Evolutionary conservation across 1,140 invertebrate species (phyloP).

Genomic region (Galleria mellonella): DNA sequence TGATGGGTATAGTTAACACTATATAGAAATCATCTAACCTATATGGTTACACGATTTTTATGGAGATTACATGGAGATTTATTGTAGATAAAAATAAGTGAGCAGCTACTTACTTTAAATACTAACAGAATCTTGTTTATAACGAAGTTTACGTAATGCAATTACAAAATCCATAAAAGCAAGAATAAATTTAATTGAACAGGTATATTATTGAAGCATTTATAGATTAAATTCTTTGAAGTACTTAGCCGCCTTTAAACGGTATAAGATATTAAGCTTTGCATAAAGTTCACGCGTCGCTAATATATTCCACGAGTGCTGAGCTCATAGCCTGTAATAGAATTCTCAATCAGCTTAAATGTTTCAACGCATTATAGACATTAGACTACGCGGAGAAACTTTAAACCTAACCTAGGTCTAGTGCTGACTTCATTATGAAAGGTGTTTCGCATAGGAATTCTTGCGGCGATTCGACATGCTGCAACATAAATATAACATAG

Average conservation of each 20-base stretch:
- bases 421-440: conserved; percentile 63
- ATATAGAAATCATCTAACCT: too few relatives aligned
- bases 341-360: conserved; percentile 60
- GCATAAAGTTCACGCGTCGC: conserved; percentile 63
- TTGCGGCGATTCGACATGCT: conserved; percentile 3
- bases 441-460: conserved; percentile 57
- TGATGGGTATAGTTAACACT: too few relatives aligned
- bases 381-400: conserved; percentile 29
- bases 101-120: too few relatives aligned
- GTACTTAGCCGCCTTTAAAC: conserved; percentile 20
- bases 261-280: conserved; percentile 32
- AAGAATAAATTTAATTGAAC: too few relatives aligned
- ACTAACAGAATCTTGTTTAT: too few relatives aligned
- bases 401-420: conserved; percentile 28
- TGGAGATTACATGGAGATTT: too few relatives aligned
- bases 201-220: too few relatives aligned
- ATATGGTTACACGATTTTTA: too few relatives aligned
- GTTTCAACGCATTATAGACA: conserved; percentile 41
- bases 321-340: conserved; percentile 69
- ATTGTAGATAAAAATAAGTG: too few relatives aligned
- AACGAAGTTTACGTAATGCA: too few relatives aligned
- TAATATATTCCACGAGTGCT: conserved; percentile 68
- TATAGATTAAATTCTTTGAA: conserved; percentile 25
- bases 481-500: not conserved
- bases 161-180: too few relatives aligned